A percentile compares a stretch with the other conserved stretches of the same genome.
phyloP scores from a whole-genome alignment of 2,888 invertebrate genomes.

The Globia sparganii region DNA sequence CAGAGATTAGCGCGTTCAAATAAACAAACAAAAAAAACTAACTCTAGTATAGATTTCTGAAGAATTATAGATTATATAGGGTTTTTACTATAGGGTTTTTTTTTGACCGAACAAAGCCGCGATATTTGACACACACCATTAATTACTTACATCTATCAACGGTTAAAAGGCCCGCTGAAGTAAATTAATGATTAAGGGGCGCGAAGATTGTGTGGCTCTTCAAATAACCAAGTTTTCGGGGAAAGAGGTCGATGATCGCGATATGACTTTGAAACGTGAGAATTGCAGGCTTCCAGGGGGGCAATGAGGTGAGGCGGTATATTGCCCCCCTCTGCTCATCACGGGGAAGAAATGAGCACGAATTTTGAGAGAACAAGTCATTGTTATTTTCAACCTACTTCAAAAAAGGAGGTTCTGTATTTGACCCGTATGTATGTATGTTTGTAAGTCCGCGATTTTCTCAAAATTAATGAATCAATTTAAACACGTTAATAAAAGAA shows the following conservation, averaged over 20 bases:
- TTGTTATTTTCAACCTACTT: conserved; percentile 23
- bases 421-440: too few relatives aligned
- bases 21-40: not conserved
- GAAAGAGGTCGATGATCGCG: conserved; percentile 48
- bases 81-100: not conserved
- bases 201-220: conserved; percentile 24
- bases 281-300: conserved; percentile 29
- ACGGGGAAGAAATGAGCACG: conserved; percentile 8
- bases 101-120: not conserved
- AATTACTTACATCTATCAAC: conserved; percentile 18
- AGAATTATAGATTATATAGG: too few relatives aligned
- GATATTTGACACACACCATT: conserved; percentile 25
- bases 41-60: not conserved
- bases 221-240: conserved; percentile 48
- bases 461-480: too few relatives aligned
- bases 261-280: conserved; percentile 60
- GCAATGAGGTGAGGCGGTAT: not conserved
- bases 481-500: too few relatives aligned
- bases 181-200: conserved; percentile 37
- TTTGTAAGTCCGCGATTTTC: too few relatives aligned
- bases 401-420: too few relatives aligned
- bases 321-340: not conserved
- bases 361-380: conserved; percentile 23
- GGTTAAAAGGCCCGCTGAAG: conserved; percentile 15
- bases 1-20: too few relatives aligned